Conservation (phyloP, 2,888 invertebrate species). For the Callyntrura sp. region DNA sequence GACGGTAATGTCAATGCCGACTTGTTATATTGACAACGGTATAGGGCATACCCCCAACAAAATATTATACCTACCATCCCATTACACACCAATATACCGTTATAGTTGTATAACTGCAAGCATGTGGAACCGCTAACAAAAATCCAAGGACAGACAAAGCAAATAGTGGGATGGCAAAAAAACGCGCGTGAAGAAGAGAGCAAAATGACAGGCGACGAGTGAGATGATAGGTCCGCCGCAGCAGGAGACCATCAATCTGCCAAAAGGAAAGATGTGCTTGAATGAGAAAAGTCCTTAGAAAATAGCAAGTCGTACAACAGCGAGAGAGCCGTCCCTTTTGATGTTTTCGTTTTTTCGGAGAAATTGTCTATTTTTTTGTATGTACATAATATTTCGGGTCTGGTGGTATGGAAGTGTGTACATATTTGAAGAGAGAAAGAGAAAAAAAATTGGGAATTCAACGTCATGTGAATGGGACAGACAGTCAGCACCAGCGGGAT, state of each 20-base stretch:
- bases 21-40: neutral
- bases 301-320: slow-evolving; percentile 7
- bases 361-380: neutral
- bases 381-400: neutral
- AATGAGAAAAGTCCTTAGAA: slow-evolving; percentile 60
- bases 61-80: too few relatives aligned
- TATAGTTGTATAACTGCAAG: too few relatives aligned
- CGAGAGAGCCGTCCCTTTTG: slow-evolving; percentile 41
- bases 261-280: slow-evolving; percentile 43
- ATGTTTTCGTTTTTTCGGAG: slow-evolving; percentile 32
- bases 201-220: slow-evolving; percentile 30
- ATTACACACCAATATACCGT: too few relatives aligned
- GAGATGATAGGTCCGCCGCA: slow-evolving; percentile 50
- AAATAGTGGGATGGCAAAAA: neutral
- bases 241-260: slow-evolving; percentile 69
- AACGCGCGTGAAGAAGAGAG: neutral
- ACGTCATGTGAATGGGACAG: slow-evolving; percentile 1
- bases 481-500: neutral
- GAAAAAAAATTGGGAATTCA: neutral
- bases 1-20: neutral
- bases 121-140: slow-evolving; percentile 35
- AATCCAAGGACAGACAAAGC: slow-evolving; percentile 27
- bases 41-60: too few relatives aligned
- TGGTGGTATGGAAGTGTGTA: neutral
- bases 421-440: neutral